Evolutionary conservation across 2,888 invertebrate species (phyloP).

Genomic region (Liodrosophila aerea): DNA sequence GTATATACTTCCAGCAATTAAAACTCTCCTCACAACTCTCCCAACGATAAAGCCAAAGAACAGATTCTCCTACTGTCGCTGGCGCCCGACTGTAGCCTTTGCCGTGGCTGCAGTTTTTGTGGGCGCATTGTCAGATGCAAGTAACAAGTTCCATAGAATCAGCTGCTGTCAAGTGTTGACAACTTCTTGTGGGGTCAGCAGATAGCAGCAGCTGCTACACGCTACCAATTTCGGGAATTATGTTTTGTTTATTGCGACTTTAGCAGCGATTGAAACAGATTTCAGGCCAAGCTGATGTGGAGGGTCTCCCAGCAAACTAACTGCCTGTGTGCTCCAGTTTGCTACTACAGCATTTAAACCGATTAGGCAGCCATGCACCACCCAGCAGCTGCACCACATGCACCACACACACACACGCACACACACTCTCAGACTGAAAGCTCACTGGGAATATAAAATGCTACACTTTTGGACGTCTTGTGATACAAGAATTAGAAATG

Average conservation of each 20-base stretch:
- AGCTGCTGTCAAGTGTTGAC: slow-evolving; percentile 59
- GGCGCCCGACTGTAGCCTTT: background rate
- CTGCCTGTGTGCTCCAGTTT: slow-evolving; percentile 46
- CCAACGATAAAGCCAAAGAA: too few species aligned
- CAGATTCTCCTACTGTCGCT: too few species aligned
- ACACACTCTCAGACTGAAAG: slow-evolving; percentile 6
- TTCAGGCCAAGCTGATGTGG: slow-evolving; percentile 3
- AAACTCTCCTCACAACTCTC: too few species aligned
- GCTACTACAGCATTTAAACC: slow-evolving; percentile 50
- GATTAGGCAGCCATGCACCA: slow-evolving; percentile 43
- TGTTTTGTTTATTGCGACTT: slow-evolving; percentile 49
- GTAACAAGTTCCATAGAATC: slow-evolving; percentile 67
- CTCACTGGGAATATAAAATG: slow-evolving; percentile 13
- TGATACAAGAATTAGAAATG: slow-evolving; percentile 2
- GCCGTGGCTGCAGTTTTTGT: slow-evolving; percentile 8
- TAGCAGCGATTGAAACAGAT: slow-evolving; percentile 38
- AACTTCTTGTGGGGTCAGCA: slow-evolving; percentile 66
- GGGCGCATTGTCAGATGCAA: slow-evolving; percentile 38
- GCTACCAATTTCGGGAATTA: slow-evolving; percentile 49
- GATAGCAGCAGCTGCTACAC: slow-evolving; percentile 37
- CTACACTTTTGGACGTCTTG: background rate
- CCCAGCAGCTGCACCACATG: slow-evolving; percentile 14
- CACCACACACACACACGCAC: slow-evolving; percentile 7
- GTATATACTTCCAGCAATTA: too few species aligned
- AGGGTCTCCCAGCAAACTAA: too few species aligned